Evolutionary conservation across 2,888 invertebrate species (phyloP).

Genomic region (Marronus borbonicus): DNA sequence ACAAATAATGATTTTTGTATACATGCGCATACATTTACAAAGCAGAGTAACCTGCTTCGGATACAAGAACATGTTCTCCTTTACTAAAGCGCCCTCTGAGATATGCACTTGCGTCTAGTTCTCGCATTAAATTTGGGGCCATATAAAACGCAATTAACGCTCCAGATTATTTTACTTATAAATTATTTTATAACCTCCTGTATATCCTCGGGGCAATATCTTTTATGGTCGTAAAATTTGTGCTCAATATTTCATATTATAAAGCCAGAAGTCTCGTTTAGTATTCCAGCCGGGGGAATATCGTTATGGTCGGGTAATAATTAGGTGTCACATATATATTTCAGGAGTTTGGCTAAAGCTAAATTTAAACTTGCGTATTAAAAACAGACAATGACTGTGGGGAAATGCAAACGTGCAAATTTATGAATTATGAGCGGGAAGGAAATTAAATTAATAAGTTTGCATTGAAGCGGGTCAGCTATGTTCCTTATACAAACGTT

Average conservation of each 20-base stretch:
- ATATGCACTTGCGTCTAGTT: conserved; percentile 7
- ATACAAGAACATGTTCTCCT: neutral
- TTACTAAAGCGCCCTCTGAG: neutral
- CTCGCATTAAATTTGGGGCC: conserved; percentile 33
- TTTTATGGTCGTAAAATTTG: conserved; percentile 59
- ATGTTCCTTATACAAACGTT: neutral
- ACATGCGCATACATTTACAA: too few relatives aligned
- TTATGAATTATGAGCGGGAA: conserved; percentile 9
- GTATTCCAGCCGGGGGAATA: conserved; percentile 54
- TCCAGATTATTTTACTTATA: conserved; percentile 45
- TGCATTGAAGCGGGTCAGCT: neutral
- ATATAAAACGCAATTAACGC: conserved; percentile 41
- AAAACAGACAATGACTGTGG: conserved; percentile 24
- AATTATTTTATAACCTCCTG: conserved; percentile 48
- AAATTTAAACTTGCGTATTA: conserved; percentile 30
- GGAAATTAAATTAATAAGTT: conserved; percentile 23
- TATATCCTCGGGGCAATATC: conserved; percentile 52
- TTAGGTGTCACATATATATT: conserved; percentile 56
- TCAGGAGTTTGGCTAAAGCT: conserved; percentile 20
- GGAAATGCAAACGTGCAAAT: conserved; percentile 17
- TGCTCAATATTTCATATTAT: conserved; percentile 56
- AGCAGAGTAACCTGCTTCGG: neutral
- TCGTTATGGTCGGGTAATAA: conserved; percentile 55
- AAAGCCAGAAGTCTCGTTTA: conserved; percentile 58
- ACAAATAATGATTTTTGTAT: too few relatives aligned